Evolutionary conservation across 2,797 vertebrate genomes (phyloP).

Genomic region (Syncerus caffer): DNA sequence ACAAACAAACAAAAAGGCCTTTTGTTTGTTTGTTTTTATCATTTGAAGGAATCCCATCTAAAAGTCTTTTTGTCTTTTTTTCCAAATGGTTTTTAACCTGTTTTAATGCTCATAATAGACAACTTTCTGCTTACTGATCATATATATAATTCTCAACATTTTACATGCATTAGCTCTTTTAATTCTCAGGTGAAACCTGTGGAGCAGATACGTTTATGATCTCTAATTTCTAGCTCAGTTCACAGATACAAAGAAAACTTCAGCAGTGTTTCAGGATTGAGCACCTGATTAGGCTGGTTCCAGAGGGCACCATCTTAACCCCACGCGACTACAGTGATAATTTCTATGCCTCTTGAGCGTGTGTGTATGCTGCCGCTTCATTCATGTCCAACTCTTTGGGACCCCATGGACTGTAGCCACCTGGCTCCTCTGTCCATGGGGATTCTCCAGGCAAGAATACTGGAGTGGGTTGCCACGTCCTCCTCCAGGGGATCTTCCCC

Average conservation of each 20-base stretch:
- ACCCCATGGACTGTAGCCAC: not conserved
- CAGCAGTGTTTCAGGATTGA: not conserved
- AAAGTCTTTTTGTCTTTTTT: not conserved
- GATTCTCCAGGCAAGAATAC: not conserved
- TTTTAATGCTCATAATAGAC: not conserved
- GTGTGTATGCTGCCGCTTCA: not conserved
- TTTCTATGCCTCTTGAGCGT: not conserved
- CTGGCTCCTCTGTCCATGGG: not conserved
- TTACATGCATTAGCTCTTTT: not conserved
- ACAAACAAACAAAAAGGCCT: not conserved
- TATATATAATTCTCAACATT: not conserved
- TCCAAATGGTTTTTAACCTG: not conserved
- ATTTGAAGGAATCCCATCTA: not conserved
- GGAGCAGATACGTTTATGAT: not conserved
- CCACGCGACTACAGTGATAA: rapidly evolving
- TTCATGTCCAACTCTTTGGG: not conserved
- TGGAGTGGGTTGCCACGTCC: not conserved
- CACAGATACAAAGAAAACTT: not conserved
- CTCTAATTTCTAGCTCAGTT: not conserved
- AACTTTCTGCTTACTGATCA: not conserved
- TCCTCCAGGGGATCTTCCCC: not conserved
- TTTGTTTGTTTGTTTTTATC: not conserved
- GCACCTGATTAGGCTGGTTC: not conserved
- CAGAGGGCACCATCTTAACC: not conserved
- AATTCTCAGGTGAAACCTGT: not conserved